A percentile compares a stretch with the other conserved stretches of the same genome.
Conservation (phyloP, 2,797 vertebrate species). For the Chromobotia macracanthus region DNA sequence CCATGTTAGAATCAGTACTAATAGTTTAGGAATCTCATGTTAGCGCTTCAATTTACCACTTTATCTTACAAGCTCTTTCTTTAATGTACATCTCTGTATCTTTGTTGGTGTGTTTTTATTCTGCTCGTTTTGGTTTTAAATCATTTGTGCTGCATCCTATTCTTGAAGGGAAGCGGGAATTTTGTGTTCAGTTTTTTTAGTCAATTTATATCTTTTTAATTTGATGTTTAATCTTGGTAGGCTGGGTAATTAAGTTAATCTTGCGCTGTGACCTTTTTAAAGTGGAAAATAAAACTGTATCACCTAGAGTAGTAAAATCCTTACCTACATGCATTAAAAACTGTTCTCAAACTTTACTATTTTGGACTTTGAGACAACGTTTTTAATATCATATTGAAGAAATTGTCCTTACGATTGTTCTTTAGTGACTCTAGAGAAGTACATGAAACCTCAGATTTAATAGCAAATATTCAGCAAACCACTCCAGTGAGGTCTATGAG, state of each 20-base stretch:
- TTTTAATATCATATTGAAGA: not conserved
- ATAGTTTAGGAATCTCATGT: slow-evolving; percentile 28
- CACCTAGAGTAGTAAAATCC: not conserved
- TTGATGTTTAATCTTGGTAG: not conserved
- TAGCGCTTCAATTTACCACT: slow-evolving; percentile 26
- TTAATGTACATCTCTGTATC: slow-evolving; percentile 19
- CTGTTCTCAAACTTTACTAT: not conserved
- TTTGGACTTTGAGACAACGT: not conserved
- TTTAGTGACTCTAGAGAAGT: too few species aligned
- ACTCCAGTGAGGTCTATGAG: not conserved
- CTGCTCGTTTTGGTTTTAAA: slow-evolving; percentile 22
- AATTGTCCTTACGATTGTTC: not conserved
- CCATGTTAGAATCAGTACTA: not conserved
- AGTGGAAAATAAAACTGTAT: not conserved
- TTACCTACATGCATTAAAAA: not conserved
- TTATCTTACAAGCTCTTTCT: slow-evolving; percentile 18
- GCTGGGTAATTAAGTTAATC: not conserved
- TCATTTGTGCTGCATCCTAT: slow-evolving; percentile 9
- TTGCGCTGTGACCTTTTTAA: slow-evolving; percentile 18
- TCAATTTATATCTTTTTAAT: not conserved
- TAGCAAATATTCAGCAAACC: not conserved
- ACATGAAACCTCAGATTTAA: not conserved
- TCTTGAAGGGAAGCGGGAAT: slow-evolving; percentile 6
- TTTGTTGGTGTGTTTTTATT: slow-evolving; percentile 39
- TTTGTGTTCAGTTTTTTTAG: not conserved